Evolutionary conservation across 1,140 invertebrate genomes (phyloP), one percentile per base, ranked within the genome.

Genomic region (Lordiphosa mommai): DNA sequence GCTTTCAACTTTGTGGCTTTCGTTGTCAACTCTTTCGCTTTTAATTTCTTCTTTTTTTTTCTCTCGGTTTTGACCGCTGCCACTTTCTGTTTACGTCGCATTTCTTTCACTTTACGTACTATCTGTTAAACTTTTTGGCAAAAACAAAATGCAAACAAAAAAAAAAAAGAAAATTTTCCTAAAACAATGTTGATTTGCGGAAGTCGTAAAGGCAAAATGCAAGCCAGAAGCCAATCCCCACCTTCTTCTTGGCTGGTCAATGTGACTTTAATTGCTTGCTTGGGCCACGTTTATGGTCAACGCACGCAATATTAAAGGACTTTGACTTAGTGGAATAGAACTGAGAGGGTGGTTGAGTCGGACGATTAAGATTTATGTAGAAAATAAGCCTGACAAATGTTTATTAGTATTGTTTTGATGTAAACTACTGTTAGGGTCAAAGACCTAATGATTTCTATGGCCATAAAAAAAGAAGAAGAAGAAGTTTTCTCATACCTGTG

Each of bases 71-170:
- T 58, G 58, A 44, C 59, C 67, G 69, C 56, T 53, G 55, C 69
- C 51, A 64, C 73, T 79, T 80, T 82, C 76, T 80, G 76, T 80
- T 80, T 82, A 82, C 71, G 76, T 50, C 71, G 76, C 76, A 80
- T 80, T 82, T 80, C 76, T 80, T 82, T 80, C 76, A 71, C 76
- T 82, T 76, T 82, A 76, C 65, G 52, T 79, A 82, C 76, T 82
- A 80, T 56, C 53, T 73, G 65, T 76, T 76, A 71, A 43, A 64
- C 67, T 63, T 71, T 63, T 71, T 58, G 38, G 30, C 57, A 60
- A 61, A 61, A 51, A 51, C 55, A 16, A 38, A 38, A 13, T n/a
- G n/a, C n/a, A n/a, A 37, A 37, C 33, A 29, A 12, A 38, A 7
- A 23, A 23, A 23, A 41, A 30, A 57, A 38, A 57, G 76, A 82